Percentiles rank a stretch among this genome's conserved stretches.
These are phyloP conservation scores for Lasioglossum malachurum DNA, from an alignment of 2,888 invertebrate genomes.

Conservation along the genomic window DNA sequence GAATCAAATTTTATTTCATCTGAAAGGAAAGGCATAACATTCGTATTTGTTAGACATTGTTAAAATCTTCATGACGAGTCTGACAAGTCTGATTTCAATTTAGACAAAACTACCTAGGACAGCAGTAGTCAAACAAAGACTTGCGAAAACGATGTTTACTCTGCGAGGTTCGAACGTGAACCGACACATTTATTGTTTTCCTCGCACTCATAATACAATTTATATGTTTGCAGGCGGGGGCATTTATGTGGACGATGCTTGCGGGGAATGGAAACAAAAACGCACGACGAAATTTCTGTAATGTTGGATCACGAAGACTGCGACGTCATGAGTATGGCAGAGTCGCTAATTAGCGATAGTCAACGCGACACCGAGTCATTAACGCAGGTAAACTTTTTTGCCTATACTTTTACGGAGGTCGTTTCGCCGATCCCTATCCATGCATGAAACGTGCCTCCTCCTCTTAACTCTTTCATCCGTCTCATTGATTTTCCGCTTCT, in stretches of 20 bases:
- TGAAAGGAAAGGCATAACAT: no score
- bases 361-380: slow-evolving; percentile 74
- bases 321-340: slow-evolving; percentile 89
- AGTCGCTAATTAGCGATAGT: slow-evolving; percentile 79
- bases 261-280: slow-evolving; percentile 87
- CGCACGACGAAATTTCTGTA: slow-evolving; percentile 88
- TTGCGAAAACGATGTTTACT: no score
- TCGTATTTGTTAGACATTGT: no score
- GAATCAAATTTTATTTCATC: no score
- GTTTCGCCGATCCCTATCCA: no score
- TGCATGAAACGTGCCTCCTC: slow-evolving; percentile 38
- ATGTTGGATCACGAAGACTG: slow-evolving; percentile 91
- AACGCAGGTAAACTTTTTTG: slow-evolving; percentile 74
- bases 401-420: background rate
- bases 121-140: no score
- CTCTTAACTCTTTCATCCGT: slow-evolving; percentile 23
- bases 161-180: no score
- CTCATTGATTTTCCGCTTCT: background rate
- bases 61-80: no score
- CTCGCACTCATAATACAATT: background rate
- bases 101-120: no score
- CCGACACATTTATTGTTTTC: background rate
- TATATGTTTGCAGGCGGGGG: slow-evolving; percentile 88
- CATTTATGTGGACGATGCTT: slow-evolving; percentile 93
- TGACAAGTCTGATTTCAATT: no score